A percentile compares a stretch with the other conserved stretches of the same genome.
These are phyloP conservation scores for Hippolais icterina DNA, from an alignment of 2,113 vertebrate genomes.

Conservation along the genomic window DNA sequence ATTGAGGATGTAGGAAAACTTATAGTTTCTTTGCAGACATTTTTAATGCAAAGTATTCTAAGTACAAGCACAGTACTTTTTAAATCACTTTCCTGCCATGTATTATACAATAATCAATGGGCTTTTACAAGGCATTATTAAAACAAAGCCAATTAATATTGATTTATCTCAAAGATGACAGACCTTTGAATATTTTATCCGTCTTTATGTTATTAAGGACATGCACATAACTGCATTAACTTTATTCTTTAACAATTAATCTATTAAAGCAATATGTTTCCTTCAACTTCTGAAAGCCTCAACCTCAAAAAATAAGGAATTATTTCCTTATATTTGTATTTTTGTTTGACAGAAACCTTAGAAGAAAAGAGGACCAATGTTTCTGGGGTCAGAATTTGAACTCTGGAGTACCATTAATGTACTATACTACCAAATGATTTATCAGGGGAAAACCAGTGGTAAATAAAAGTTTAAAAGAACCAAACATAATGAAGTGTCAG, in stretches of 20 bases:
- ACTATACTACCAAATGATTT: neutral
- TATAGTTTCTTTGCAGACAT: neutral
- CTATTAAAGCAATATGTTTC: neutral
- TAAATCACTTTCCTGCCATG: neutral
- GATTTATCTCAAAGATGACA: neutral
- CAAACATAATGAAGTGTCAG: neutral
- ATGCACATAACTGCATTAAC: neutral
- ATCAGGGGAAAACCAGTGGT: neutral
- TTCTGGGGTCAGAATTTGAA: neutral
- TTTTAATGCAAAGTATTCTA: neutral
- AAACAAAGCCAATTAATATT: neutral
- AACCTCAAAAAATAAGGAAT: neutral
- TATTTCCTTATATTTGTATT: neutral
- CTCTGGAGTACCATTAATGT: neutral
- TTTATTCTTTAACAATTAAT: neutral
- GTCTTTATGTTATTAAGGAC: neutral
- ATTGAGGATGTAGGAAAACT: neutral
- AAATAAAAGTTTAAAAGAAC: constrained; percentile 7
- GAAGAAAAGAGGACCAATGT: neutral
- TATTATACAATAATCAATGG: neutral
- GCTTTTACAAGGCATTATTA: neutral
- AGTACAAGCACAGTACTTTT: neutral
- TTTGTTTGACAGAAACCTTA: neutral
- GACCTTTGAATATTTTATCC: neutral
- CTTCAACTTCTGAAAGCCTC: neutral